Evolutionary conservation across 2,888 invertebrate species (phyloP), one percentile per base, ranked within the genome.

Genomic region (Operophtera brumata): DNA sequence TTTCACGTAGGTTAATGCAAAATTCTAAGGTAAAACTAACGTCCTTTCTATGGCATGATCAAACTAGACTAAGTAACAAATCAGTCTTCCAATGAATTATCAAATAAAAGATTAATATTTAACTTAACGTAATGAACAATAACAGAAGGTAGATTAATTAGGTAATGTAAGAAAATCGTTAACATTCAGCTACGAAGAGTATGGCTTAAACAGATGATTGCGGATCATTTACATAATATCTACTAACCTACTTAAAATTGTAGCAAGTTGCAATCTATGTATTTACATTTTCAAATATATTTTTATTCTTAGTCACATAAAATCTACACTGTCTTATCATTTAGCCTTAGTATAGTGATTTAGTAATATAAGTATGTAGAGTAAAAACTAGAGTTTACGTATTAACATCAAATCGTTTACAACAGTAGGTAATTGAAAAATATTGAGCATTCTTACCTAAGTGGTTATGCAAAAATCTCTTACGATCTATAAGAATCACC

Each of bases 31-130:
- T 80, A 74, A 71, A 74, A 42, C 54, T 73, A 78, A 71, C 72
- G 68, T 76, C 70, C 80, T 84, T 86, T 88, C 88, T 88, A 90
- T 90, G 90, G 90, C 90, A 89, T 89, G 87, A 81, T 85, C 84
- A 83, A 89, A 90, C 88, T 90, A 90, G 89, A 90, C 88, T 89
- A 89, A 87, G 80, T 88, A 90, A 89, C 86, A 85, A 88, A 90
- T 91, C 91, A 91, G 91, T 91, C 91, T 91, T 91, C 80, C 77
- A 85, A 82, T 80, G 64, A 82, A 86, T 82, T 86, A 87, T 72
- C 75, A 84, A 86, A 84, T 80, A 83, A 86, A 80, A 83, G 80
- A 77, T 78, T 72, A 70, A 73, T 72, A 70, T 70, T 75, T 78
- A 81, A 59, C 57, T 42, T 54, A 61, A 20, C 41, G 36, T 48